These are phyloP conservation scores for Delia radicum DNA, from an alignment of 1,140 invertebrate species.

Conservation along the genomic window DNA sequence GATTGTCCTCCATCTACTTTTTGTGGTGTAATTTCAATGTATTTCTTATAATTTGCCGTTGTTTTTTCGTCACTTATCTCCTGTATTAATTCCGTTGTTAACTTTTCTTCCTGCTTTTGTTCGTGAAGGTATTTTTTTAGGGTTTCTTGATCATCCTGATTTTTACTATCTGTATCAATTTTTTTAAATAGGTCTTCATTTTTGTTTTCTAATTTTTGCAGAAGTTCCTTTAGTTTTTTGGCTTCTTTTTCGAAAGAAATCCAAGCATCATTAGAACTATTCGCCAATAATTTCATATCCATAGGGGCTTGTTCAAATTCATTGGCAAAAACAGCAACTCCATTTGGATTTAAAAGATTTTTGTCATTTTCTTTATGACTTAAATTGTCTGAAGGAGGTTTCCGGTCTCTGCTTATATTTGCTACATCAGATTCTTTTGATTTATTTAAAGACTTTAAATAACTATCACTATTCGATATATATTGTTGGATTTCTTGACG, in stretches of 20 bases:
- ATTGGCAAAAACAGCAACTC: too few species aligned
- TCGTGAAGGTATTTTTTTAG: too few species aligned
- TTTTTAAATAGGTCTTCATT: conserved; percentile 30
- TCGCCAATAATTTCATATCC: not conserved
- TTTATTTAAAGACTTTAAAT: too few species aligned
- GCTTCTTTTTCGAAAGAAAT: conserved; percentile 37
- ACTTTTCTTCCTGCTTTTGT: conserved; percentile 28
- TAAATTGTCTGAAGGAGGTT: not conserved
- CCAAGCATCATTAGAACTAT: not conserved
- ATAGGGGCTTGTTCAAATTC: not conserved
- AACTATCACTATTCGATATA: too few species aligned
- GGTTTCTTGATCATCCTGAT: not conserved
- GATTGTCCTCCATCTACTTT: not conserved
- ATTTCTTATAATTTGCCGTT: not conserved
- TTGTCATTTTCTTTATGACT: not conserved
- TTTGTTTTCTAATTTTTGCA: conserved; percentile 41
- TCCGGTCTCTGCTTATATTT: too few species aligned
- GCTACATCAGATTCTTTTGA: too few species aligned
- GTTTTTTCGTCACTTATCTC: not conserved
- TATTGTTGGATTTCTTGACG: too few species aligned
- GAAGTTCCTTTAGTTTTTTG: conserved; percentile 30
- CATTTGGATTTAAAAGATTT: too few species aligned
- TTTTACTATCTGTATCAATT: not conserved
- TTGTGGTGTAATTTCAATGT: not conserved
- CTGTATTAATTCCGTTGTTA: not conserved